These are phyloP conservation scores for Lamellibrachia columna DNA, from an alignment of 2,888 invertebrate genomes.

Conservation along the genomic window DNA sequence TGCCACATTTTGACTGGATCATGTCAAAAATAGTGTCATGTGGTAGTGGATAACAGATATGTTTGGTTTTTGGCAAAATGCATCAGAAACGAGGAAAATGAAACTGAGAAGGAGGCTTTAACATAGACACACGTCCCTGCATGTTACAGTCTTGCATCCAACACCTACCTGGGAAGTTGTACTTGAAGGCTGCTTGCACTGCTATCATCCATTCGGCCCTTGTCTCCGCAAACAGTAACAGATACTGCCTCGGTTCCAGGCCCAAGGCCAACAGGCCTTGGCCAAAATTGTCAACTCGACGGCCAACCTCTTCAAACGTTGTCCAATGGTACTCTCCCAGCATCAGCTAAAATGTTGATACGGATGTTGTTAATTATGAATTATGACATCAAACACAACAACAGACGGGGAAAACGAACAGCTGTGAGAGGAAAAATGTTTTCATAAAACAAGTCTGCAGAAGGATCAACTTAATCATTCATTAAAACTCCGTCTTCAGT, in stretches of 20 bases:
- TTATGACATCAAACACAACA: too few relatives aligned
- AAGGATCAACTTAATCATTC: too few relatives aligned
- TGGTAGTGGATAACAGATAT: too few relatives aligned
- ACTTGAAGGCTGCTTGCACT: conserved; percentile 94
- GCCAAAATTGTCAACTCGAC: conserved; percentile 81
- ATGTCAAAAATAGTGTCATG: too few relatives aligned
- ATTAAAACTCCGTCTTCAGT: too few relatives aligned
- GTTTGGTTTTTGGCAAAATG: too few relatives aligned
- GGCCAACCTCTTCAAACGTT: conserved; percentile 80
- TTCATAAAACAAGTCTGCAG: too few relatives aligned
- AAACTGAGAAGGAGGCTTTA: too few relatives aligned
- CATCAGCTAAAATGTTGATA: conserved; percentile 74
- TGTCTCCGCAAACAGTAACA: conserved; percentile 97
- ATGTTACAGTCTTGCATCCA: background rate
- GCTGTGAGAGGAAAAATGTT: too few relatives aligned
- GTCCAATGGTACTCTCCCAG: conserved; percentile 95
- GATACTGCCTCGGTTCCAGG: conserved; percentile 73
- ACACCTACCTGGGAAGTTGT: conserved; percentile 81
- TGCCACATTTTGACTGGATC: too few relatives aligned
- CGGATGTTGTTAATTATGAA: background rate
- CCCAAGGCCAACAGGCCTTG: conserved; percentile 85
- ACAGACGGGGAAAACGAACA: too few relatives aligned
- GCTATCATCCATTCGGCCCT: conserved; percentile 97
- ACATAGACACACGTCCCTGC: background rate
- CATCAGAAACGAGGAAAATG: too few relatives aligned